Conservation (phyloP, 2,797 vertebrate species). For the Tauraco hartlaubi region DNA sequence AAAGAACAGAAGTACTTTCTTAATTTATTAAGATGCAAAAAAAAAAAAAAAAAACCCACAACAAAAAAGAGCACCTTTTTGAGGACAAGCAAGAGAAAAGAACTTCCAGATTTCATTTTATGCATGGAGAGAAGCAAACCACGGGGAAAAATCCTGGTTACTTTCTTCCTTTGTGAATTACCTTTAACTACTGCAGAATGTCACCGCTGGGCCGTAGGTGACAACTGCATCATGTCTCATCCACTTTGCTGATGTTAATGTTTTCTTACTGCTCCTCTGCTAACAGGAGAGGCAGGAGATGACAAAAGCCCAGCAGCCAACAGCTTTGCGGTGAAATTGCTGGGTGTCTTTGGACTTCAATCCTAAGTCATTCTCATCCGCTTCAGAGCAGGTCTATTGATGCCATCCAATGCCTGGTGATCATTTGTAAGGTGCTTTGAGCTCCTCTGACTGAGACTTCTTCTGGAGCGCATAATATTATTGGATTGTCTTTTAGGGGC, state of each 20-base stretch:
- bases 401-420: not conserved
- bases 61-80: not conserved
- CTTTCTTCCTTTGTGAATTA: not conserved
- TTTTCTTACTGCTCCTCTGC: not conserved
- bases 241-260: not conserved
- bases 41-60: not conserved
- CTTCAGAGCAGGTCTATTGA: not conserved
- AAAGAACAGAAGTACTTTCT: not conserved
- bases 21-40: not conserved
- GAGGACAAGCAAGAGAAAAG: not conserved
- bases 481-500: not conserved
- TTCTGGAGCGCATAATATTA: not conserved
- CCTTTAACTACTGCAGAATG: not conserved
- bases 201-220: not conserved
- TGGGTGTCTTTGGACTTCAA: not conserved
- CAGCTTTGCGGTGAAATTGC: not conserved
- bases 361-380: fast-evolving
- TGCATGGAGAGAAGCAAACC: not conserved
- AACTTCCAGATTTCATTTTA: not conserved
- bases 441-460: not conserved
- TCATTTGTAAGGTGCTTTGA: not conserved
- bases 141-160: fast-evolving
- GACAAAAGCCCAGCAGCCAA: not conserved
- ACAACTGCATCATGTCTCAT: not conserved
- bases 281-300: not conserved